phyloP scores from a whole-genome alignment of 2,888 invertebrate species.

The Heteromurus nitidus region DNA sequence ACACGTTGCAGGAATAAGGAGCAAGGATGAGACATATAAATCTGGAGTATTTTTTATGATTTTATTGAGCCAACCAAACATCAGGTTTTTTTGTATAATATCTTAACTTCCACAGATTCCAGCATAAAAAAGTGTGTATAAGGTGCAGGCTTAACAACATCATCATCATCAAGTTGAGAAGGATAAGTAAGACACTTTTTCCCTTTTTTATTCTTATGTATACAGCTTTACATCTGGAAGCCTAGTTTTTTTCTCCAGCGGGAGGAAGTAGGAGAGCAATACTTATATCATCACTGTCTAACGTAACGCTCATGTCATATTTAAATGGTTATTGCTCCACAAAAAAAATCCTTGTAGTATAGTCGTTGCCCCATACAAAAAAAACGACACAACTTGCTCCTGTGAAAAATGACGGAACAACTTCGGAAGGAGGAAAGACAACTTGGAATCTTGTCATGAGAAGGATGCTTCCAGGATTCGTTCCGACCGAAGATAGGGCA shows the following conservation, averaged over 20 bases:
- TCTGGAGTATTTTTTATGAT: constrained; percentile 46
- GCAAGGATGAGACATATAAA: constrained; percentile 29
- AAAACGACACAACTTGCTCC: neutral
- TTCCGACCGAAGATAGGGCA: too few relatives aligned
- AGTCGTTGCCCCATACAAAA: neutral
- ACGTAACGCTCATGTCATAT: constrained; percentile 18
- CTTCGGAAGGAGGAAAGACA: too few relatives aligned
- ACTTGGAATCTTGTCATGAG: too few relatives aligned
- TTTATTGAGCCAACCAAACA: constrained; percentile 44
- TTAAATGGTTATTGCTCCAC: constrained; percentile 40
- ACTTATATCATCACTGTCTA: constrained; percentile 24
- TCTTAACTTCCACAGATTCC: neutral
- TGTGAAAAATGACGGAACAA: too few relatives aligned
- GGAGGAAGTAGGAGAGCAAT: constrained; percentile 15
- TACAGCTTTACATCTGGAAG: too few relatives aligned
- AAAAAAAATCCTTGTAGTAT: too few relatives aligned
- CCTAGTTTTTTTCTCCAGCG: too few relatives aligned
- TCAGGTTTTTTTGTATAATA: constrained; percentile 15
- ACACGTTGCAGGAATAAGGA: constrained; percentile 16
- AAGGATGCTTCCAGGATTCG: too few relatives aligned
- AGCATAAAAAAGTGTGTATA: neutral
- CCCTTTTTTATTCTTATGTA: too few relatives aligned
- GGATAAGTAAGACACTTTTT: too few relatives aligned
- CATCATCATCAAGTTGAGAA: too few relatives aligned
- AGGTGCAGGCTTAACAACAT: too few relatives aligned